phyloP scores from a whole-genome alignment of 2,888 invertebrate genomes.

The Isotomurus palustris region DNA sequence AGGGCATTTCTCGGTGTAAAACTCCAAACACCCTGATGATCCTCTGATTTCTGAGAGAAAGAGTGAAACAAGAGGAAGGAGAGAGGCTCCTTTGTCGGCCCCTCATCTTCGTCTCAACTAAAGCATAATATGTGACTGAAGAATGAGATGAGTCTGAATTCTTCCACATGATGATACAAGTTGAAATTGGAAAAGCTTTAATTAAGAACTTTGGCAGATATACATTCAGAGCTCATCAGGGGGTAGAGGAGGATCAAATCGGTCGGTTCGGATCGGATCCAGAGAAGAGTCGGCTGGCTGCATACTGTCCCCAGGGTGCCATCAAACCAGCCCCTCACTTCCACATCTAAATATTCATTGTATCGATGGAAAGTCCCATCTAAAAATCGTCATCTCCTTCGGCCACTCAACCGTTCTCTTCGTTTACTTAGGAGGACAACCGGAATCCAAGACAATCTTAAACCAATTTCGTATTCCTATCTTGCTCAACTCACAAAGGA shows the following conservation, averaged over 20 bases:
- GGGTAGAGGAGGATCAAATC: slow-evolving; percentile 44
- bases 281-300: slow-evolving; percentile 38
- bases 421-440: not conserved
- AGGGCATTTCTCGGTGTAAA: slow-evolving; percentile 8
- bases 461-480: not conserved
- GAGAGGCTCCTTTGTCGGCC: not conserved
- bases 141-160: slow-evolving; percentile 20
- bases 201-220: slow-evolving; percentile 46
- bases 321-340: slow-evolving; percentile 42
- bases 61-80: not conserved
- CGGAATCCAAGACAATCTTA: not conserved
- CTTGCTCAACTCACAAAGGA: not conserved
- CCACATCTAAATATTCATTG: slow-evolving; percentile 45
- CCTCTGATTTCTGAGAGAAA: not conserved
- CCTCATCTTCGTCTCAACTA: not conserved
- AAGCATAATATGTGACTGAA: slow-evolving; percentile 2
- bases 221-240: slow-evolving; percentile 45
- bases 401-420: slow-evolving; percentile 3
- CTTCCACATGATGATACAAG: slow-evolving; percentile 25
- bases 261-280: slow-evolving; percentile 41
- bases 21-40: not conserved
- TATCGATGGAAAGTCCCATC: slow-evolving; percentile 39
- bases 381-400: slow-evolving; percentile 29
- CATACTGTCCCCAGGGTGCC: slow-evolving; percentile 43
- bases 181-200: slow-evolving; percentile 45